Conservation (phyloP, 2,113 vertebrate genomes). For the Semicossyphus pulcher region DNA sequence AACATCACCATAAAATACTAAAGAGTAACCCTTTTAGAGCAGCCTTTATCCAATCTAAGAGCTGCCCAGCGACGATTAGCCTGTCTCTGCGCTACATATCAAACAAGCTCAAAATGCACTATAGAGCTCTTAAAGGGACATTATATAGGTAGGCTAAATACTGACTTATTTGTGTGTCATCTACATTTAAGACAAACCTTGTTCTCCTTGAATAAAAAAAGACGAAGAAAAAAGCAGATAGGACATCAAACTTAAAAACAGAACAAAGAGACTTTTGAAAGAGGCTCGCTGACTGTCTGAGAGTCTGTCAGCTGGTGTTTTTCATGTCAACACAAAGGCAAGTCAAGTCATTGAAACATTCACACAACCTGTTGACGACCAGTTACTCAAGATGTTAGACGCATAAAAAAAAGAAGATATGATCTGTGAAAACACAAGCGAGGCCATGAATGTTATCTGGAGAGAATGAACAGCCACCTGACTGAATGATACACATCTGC, state of each 20-base stretch:
- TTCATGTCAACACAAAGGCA: constrained; percentile 28
- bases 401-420: constrained; percentile 30
- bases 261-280: not conserved
- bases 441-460: constrained; percentile 24
- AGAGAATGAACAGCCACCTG: not conserved
- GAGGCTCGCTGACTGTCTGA: not conserved
- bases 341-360: not conserved
- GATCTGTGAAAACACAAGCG: not conserved
- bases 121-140: not conserved
- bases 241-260: not conserved
- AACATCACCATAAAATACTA: not conserved
- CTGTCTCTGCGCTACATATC: not conserved
- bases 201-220: not conserved
- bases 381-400: constrained; percentile 38
- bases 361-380: constrained; percentile 51
- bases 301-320: constrained; percentile 28
- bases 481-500: not conserved
- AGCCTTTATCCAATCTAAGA: not conserved
- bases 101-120: not conserved
- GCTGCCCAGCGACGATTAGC: not conserved
- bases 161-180: not conserved
- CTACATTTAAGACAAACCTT: not conserved
- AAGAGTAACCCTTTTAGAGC: constrained; percentile 3
- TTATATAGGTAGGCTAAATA: constrained; percentile 1
- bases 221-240: not conserved